Evolutionary conservation across 2,113 vertebrate genomes (phyloP).

Genomic region (Balaenoptera acutorostrata): DNA sequence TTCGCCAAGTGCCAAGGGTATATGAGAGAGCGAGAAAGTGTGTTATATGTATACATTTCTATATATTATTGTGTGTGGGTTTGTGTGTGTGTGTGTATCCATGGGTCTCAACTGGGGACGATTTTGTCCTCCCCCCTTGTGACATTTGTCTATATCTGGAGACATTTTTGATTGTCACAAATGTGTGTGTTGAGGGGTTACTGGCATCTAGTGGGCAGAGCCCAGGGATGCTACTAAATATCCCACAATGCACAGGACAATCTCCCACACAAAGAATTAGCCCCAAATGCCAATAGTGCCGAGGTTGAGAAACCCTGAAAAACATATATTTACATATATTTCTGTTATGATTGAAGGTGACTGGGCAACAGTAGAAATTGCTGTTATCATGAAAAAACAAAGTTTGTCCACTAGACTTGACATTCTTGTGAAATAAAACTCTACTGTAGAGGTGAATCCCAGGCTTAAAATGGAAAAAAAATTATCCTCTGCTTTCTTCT

Average conservation of each 20-base stretch:
- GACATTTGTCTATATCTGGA: not conserved
- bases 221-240: not conserved
- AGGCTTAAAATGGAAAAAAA: conserved; percentile 1
- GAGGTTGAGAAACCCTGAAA: not conserved
- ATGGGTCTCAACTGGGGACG: not conserved
- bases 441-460: not conserved
- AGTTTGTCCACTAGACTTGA: not conserved
- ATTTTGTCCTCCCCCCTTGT: not conserved
- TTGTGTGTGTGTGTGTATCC: too few species aligned
- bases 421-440: conserved; percentile 3
- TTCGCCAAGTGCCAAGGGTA: not conserved
- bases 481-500: not conserved
- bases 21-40: not conserved
- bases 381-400: not conserved
- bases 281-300: not conserved
- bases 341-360: not conserved
- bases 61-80: not conserved
- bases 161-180: not conserved
- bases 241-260: not conserved
- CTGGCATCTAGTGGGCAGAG: not conserved
- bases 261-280: not conserved
- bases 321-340: not conserved
- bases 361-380: not conserved
- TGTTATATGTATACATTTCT: not conserved
- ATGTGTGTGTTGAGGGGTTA: not conserved